Evolutionary conservation across 1,140 invertebrate species (phyloP), one percentile per base, ranked within the genome.

Genomic region (Potamilus streckersoni): DNA sequence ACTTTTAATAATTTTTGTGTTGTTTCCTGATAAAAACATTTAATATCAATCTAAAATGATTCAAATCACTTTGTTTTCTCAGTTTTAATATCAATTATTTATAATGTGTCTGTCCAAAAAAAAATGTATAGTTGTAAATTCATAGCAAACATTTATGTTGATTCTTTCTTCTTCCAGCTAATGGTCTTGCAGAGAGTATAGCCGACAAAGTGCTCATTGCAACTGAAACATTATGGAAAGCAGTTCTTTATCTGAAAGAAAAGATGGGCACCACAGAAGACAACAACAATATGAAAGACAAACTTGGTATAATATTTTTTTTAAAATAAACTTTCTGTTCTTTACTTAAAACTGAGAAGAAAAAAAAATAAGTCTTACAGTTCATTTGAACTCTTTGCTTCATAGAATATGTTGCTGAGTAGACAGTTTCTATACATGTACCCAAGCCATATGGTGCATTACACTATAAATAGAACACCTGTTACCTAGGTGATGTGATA

Each of bases 201-300:
- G 83, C 80, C 23, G 86, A 88, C 74, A 84, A 85, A 68, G 76
- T 88, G 13, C 70, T 86, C 49, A 56, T 31, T 49, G 76, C 70
- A n/a, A 83, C 80, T 72, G 67, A 85, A 57, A 63, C 61, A 11
- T 76, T 86, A 14, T 81, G 80, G 55, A 57, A 67, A 0, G 76
- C 76, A 31, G 76, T 82, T 11, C 23, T 68, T 11, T 49, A 49
- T 49, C 38, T 49, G 38, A 49, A 49, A 49, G 38, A 49, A 49
- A 49, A 49, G 38, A 49, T 49, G 12, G 49, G 55, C 15, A 71
- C 78, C n/a, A 27, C 58, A 27, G 73, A 78, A 3, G 57, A 56
- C 38, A 60, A 49, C 23, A 74, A 31, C 59, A 71, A 55, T 60
- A 59, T 56, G 15, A 58, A 65, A 1, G 58, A 65, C 66, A 17